Base-by-base conservation (phyloP, 2,113 vertebrate genomes). In the Phylloscopus trochilus region DNA sequence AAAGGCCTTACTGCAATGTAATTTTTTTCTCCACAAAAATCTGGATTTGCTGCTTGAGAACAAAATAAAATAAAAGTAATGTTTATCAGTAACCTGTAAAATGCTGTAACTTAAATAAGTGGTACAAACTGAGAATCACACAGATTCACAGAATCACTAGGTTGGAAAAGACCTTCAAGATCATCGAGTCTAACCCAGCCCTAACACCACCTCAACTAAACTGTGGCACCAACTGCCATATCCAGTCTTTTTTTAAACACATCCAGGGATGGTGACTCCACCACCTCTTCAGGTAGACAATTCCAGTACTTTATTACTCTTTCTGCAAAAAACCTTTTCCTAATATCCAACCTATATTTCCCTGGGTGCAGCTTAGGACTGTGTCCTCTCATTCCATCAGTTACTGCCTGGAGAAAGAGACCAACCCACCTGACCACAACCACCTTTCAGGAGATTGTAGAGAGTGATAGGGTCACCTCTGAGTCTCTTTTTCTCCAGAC, bases 131-230 rank as follows among this genome's bases (percentile, higher is more conserved):
- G 22, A 49, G 28, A 49, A 31, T 39, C 9, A 47, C 10, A 22
- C 12, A 31, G 26, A 59, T 28, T 28, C 26, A 47, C 27, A 20
- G 7, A 24, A 46, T 6, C 6, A 20, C 39, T 10, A 7, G 20
- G 20, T 15, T 49, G 22, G n/a, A 20, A 60, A 10, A 76, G 44
- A 39, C 7, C 12, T 31, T 3, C 27, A 49, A 31, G 27, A 31
- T 7, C 21, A 26, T 14, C 0, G 0, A 47, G 43, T 60, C 15
- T 27, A 60, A 7, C 9, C 13, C n/a, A 30, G 24, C 13, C 26
- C n/a, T 22, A 37, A 69, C 14, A 22, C 10, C 19, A 30, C 10
- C 26, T 39, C 67, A 39, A 22, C 10, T 30, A 51, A 12, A 37
- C 31, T 18, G 11, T 51, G n/a, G 26, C 13, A 21, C 19, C 1